Evolutionary conservation across 1,140 invertebrate genomes (phyloP).

Genomic region (Drosophila serrata): DNA sequence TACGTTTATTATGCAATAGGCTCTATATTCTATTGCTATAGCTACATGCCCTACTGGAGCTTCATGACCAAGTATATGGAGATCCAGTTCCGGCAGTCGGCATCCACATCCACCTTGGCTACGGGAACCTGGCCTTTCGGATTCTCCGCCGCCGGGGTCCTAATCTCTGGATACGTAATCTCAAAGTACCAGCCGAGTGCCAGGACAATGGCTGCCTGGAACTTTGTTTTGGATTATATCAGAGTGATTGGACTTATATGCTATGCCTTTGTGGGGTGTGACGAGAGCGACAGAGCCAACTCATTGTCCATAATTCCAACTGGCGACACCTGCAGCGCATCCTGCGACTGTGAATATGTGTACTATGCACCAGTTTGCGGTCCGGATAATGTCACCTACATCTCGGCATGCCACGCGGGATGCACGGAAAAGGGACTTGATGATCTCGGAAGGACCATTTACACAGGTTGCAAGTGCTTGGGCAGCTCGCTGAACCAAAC

Average conservation of each 20-base stretch:
- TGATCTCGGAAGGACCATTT: slow-evolving; percentile 76
- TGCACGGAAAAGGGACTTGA: slow-evolving; percentile 85
- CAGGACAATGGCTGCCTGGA: slow-evolving; percentile 89
- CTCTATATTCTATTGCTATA: slow-evolving; percentile 89
- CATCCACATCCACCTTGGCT: slow-evolving; percentile 88
- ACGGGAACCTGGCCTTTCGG: slow-evolving; percentile 90
- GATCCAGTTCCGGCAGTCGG: slow-evolving; percentile 90
- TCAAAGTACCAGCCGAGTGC: slow-evolving; percentile 90
- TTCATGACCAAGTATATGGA: slow-evolving; percentile 92
- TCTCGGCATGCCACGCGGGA: slow-evolving; percentile 90
- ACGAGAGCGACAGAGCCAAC: slow-evolving; percentile 78
- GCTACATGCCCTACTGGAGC: slow-evolving; percentile 91
- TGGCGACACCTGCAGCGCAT: slow-evolving; percentile 86
- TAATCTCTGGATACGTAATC: slow-evolving; percentile 89
- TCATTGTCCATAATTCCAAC: slow-evolving; percentile 24
- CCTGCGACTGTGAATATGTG: slow-evolving; percentile 89
- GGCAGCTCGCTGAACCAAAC: background rate
- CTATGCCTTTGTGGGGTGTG: slow-evolving; percentile 90
- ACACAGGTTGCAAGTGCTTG: slow-evolving; percentile 53
- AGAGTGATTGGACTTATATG: slow-evolving; percentile 88
- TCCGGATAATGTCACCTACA: slow-evolving; percentile 87
- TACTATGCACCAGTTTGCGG: slow-evolving; percentile 90
- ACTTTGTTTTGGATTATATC: slow-evolving; percentile 89
- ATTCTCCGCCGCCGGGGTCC: slow-evolving; percentile 90
- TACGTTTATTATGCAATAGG: slow-evolving; percentile 87